Conservation (phyloP, 1,140 invertebrate species). For the Papilio xuthus region DNA sequence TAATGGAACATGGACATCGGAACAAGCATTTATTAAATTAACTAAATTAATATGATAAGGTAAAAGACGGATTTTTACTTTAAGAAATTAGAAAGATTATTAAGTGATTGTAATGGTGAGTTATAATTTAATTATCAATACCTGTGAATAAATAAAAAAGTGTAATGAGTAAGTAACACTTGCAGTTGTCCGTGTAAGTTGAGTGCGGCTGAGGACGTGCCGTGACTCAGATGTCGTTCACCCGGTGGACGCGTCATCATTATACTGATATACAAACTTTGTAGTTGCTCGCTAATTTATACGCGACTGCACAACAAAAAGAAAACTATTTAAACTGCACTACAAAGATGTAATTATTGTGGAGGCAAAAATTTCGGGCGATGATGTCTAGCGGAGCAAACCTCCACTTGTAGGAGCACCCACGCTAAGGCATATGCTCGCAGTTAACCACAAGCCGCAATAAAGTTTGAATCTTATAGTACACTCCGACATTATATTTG, state of each 20-base stretch:
- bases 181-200: conserved; percentile 49
- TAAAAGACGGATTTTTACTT: not conserved
- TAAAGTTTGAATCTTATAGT: conserved; percentile 22
- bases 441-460: not conserved
- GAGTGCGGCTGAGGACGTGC: conserved; percentile 58
- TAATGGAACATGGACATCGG: too few species aligned
- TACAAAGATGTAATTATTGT: too few species aligned
- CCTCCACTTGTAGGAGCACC: not conserved
- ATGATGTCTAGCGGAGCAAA: too few species aligned
- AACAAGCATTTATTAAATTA: too few species aligned
- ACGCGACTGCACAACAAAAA: not conserved
- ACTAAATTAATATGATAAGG: too few species aligned
- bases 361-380: too few species aligned
- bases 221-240: conserved; percentile 76
- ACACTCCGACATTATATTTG: conserved; percentile 58
- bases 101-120: not conserved
- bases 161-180: conserved; percentile 41
- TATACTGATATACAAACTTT: conserved; percentile 39
- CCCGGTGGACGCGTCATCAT: conserved; percentile 62
- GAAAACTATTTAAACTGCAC: not conserved
- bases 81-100: not conserved
- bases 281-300: not conserved
- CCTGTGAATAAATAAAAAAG: conserved; percentile 20
- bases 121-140: conserved; percentile 9
- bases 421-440: not conserved